Conservation (phyloP, 2,797 vertebrate genomes). For the Gadopsis bispinosus region DNA sequence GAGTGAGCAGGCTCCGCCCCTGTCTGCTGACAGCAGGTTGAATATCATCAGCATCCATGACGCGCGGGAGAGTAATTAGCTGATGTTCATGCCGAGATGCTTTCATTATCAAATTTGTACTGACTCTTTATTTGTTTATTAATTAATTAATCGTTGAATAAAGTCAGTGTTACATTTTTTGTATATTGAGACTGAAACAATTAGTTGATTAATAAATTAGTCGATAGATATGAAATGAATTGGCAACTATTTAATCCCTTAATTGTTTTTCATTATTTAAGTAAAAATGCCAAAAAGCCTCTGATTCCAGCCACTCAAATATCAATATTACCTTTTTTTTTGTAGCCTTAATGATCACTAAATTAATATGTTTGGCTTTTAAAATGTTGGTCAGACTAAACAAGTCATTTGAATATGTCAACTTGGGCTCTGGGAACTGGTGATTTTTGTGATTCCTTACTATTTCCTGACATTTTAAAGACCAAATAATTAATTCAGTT, state of each 20-base stretch:
- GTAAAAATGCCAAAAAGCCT: neutral
- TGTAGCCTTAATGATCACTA: neutral
- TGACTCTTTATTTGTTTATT: too few species aligned
- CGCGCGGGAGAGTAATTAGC: neutral
- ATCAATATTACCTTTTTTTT: neutral
- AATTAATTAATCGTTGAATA: neutral
- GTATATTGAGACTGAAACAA: neutral
- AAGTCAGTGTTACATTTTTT: neutral
- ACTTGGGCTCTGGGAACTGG: neutral
- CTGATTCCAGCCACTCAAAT: neutral
- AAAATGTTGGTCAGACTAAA: neutral
- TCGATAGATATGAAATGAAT: neutral
- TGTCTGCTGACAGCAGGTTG: slow-evolving; percentile 16
- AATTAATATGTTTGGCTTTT: neutral
- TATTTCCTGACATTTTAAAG: neutral
- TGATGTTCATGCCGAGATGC: neutral
- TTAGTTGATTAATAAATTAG: neutral
- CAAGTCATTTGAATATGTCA: neutral
- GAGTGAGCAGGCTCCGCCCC: neutral
- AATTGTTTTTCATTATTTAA: neutral
- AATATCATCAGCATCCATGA: slow-evolving; percentile 24
- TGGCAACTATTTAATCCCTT: neutral
- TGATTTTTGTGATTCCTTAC: neutral
- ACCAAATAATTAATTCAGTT: neutral
- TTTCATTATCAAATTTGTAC: neutral